These are phyloP conservation scores for Coenobita brevimanus DNA, from an alignment of 1,140 invertebrate species.

Conservation along the genomic window DNA sequence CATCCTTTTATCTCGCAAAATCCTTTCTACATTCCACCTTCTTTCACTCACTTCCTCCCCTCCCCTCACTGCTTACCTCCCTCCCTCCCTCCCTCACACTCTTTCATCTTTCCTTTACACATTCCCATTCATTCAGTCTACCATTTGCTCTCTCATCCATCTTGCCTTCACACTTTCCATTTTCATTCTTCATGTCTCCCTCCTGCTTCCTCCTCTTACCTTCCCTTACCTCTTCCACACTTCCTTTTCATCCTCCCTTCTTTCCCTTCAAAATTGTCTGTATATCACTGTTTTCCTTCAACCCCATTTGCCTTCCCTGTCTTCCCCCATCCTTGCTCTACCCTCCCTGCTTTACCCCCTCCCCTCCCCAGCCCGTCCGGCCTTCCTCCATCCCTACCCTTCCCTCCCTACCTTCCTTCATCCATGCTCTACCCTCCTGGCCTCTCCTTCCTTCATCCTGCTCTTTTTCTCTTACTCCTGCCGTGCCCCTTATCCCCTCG, in stretches of 20 bases:
- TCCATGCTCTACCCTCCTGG: not conserved
- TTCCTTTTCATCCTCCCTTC: not conserved
- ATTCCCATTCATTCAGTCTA: not conserved
- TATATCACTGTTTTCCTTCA: not conserved
- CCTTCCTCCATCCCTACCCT: not conserved
- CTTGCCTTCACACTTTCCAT: not conserved
- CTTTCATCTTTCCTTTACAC: not conserved
- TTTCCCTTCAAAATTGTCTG: not conserved
- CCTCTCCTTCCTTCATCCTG: not conserved
- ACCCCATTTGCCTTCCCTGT: not conserved
- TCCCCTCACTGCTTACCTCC: not conserved
- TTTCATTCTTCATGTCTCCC: not conserved
- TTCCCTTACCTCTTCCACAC: not conserved
- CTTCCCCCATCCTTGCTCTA: not conserved
- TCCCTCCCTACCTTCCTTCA: not conserved
- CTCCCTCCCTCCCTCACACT: not conserved
- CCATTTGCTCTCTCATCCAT: not conserved
- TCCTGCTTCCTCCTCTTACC: not conserved
- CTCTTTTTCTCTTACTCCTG: not conserved
- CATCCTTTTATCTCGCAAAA: not conserved
- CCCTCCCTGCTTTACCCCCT: not conserved
- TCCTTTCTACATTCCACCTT: not conserved
- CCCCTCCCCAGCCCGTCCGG: not conserved
- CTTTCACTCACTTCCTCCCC: not conserved
- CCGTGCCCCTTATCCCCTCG: not conserved